phyloP scores from a whole-genome alignment of 2,113 vertebrate species.

The Paratilapia polleni region DNA sequence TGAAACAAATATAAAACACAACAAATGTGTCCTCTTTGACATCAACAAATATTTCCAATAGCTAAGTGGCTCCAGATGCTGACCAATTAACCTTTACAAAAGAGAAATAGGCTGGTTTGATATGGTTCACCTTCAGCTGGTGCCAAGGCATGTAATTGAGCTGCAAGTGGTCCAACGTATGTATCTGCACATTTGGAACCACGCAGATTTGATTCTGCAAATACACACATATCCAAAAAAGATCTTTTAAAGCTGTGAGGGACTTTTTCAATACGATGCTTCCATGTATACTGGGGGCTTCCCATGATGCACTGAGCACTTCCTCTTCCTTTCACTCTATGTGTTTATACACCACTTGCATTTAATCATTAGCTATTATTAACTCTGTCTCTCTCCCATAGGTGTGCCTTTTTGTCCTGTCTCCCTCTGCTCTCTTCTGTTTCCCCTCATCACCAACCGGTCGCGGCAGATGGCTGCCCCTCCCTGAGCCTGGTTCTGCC shows the following conservation, averaged over 20 bases:
- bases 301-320: no score
- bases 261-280: neutral
- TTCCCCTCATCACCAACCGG: no score
- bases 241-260: neutral
- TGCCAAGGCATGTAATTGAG: constrained; percentile 27
- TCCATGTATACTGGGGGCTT: neutral
- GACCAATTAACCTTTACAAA: constrained; percentile 74
- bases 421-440: no score
- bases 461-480: no score
- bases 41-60: constrained; percentile 53
- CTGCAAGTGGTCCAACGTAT: constrained; percentile 17
- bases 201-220: neutral
- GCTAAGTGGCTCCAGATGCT: constrained; percentile 76
- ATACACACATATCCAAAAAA: neutral
- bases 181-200: constrained; percentile 9
- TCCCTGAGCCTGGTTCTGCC: no score
- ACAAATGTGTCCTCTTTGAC: constrained; percentile 60
- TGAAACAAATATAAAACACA: neutral
- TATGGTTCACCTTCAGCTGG: constrained; percentile 71
- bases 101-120: constrained; percentile 57
- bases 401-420: no score
- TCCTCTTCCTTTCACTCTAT: no score
- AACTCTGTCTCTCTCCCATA: no score
- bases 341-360: no score
- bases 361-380: no score